These are phyloP conservation scores for Paramacrobiotus metropolitanus DNA, from an alignment of 1,140 invertebrate species.

Conservation along the genomic window DNA sequence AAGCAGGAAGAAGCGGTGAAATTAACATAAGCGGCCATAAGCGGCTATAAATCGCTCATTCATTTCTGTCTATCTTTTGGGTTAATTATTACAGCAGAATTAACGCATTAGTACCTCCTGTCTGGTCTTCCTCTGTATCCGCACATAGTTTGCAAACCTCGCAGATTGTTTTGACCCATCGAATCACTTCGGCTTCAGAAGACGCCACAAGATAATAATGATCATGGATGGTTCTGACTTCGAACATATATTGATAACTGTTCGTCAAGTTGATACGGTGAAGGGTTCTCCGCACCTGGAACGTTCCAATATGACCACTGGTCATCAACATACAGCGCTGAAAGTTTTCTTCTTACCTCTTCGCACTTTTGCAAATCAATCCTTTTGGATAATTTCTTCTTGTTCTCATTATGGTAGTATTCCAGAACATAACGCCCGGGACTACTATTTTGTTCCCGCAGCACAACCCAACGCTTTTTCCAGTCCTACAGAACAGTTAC, in stretches of 20 bases:
- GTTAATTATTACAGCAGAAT: too few relatives aligned
- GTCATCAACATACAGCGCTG: too few relatives aligned
- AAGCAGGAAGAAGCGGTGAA: too few relatives aligned
- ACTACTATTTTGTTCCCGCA: slow-evolving; percentile 62
- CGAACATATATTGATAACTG: slow-evolving; percentile 62
- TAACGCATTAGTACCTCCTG: not conserved
- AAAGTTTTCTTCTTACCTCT: too few relatives aligned
- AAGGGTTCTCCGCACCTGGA: not conserved
- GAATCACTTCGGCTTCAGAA: slow-evolving; percentile 67
- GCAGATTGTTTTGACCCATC: slow-evolving; percentile 81
- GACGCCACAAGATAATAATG: slow-evolving; percentile 76
- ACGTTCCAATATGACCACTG: too few relatives aligned
- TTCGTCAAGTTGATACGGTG: slow-evolving; percentile 29
- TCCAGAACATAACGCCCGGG: slow-evolving; percentile 76
- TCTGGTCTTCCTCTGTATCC: slow-evolving; percentile 35
- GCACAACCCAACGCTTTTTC: slow-evolving; percentile 71
- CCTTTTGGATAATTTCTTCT: slow-evolving; percentile 59
- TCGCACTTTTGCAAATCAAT: slow-evolving; percentile 86
- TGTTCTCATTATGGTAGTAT: slow-evolving; percentile 67
- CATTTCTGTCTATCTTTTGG: too few relatives aligned
- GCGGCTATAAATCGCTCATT: too few relatives aligned
- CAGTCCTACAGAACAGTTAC: slow-evolving; percentile 59
- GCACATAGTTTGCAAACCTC: slow-evolving; percentile 64
- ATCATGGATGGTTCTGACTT: slow-evolving; percentile 59
- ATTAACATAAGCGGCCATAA: too few relatives aligned